Evolutionary conservation across 1,140 invertebrate species (phyloP).

Genomic region (Hormaphis cornu): DNA sequence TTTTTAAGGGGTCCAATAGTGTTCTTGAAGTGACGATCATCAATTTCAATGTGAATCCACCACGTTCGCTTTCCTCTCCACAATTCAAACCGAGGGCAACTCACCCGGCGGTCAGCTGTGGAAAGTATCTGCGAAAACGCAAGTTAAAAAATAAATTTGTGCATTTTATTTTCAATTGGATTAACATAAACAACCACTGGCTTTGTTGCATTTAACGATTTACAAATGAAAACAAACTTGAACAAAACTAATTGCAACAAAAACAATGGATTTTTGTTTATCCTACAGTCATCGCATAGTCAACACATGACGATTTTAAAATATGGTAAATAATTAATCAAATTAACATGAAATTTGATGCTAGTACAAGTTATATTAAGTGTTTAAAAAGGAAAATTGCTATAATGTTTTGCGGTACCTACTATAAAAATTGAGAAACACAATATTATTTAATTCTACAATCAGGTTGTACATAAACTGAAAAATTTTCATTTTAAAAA

Average conservation of each 20-base stretch:
- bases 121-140: slow-evolving; percentile 40
- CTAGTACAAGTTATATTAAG: too few species aligned
- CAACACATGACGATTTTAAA: too few species aligned
- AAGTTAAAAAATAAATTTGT: slow-evolving; percentile 38
- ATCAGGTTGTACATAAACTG: too few species aligned
- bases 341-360: too few species aligned
- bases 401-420: too few species aligned
- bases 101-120: slow-evolving; percentile 36
- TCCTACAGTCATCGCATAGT: slow-evolving; percentile 17
- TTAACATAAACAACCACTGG: slow-evolving; percentile 12
- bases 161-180: not conserved
- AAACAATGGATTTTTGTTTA: slow-evolving; percentile 14
- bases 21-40: slow-evolving; percentile 26
- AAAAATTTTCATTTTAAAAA: too few species aligned
- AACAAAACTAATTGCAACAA: slow-evolving; percentile 28
- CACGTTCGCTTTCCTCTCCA: slow-evolving; percentile 32
- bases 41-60: slow-evolving; percentile 25
- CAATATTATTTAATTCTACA: too few species aligned
- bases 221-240: slow-evolving; percentile 15
- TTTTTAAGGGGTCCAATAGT: slow-evolving; percentile 22
- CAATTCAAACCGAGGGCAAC: slow-evolving; percentile 33
- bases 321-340: too few species aligned
- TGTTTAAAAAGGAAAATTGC: too few species aligned
- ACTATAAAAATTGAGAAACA: too few species aligned
- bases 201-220: slow-evolving; percentile 10